Evolutionary conservation across 2,888 invertebrate species (phyloP).

Genomic region (Metalampra italica): DNA sequence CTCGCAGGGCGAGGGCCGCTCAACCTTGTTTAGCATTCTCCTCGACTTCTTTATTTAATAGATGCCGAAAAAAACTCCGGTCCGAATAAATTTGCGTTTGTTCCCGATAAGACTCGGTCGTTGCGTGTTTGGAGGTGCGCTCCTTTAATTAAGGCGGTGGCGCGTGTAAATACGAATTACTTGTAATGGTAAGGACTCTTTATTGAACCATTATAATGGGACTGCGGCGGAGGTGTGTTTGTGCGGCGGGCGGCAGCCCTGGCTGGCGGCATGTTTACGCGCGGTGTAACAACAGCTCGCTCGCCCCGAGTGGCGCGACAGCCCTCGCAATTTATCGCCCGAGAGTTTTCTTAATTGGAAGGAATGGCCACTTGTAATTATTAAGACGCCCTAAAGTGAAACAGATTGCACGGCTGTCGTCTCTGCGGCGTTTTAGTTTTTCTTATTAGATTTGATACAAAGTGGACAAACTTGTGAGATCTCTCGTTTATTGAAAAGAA

Average conservation of each 20-base stretch:
- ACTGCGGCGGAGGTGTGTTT: conserved; percentile 30
- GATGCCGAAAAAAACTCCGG: conserved; percentile 72
- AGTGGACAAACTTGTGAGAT: conserved; percentile 19
- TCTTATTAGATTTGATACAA: conserved; percentile 43
- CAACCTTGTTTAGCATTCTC: conserved; percentile 78
- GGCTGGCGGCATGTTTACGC: conserved; percentile 64
- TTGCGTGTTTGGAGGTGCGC: conserved; percentile 58
- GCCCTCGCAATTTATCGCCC: conserved; percentile 74
- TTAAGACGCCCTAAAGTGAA: conserved; percentile 78
- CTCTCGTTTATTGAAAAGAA: conserved; percentile 13
- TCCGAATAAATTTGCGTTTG: conserved; percentile 74
- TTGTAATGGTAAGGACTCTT: conserved; percentile 54
- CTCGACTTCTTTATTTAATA: conserved; percentile 77
- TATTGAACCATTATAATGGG: conserved; percentile 60
- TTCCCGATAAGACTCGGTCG: conserved; percentile 61
- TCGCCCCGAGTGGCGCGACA: conserved; percentile 47
- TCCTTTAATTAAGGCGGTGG: conserved; percentile 64
- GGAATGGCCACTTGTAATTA: conserved; percentile 79
- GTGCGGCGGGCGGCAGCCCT: conserved; percentile 49
- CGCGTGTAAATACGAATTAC: conserved; percentile 58
- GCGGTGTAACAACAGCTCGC: conserved; percentile 52
- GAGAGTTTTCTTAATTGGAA: conserved; percentile 78
- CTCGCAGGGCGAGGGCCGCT: conserved; percentile 75
- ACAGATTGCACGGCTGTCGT: conserved; percentile 72
- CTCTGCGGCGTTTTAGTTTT: conserved; percentile 48